These are phyloP conservation scores for Ranitomeya imitator DNA, from an alignment of 2,113 vertebrate species.

Conservation along the genomic window DNA sequence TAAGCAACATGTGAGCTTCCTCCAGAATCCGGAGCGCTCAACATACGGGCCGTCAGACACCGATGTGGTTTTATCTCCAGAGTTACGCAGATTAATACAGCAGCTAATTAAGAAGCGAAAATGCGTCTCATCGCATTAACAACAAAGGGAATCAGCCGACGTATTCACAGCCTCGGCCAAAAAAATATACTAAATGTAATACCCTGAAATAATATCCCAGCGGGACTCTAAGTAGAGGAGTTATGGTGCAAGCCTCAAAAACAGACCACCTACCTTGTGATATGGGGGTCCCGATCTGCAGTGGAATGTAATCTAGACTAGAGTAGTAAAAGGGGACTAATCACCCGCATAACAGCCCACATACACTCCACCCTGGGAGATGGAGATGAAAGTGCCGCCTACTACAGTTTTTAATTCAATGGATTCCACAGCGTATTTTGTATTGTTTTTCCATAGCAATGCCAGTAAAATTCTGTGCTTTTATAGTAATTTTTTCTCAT, in stretches of 20 bases:
- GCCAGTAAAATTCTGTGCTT: too few relatives aligned
- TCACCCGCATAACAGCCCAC: too few relatives aligned
- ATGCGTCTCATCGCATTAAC: slow-evolving; percentile 1
- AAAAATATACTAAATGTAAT: slow-evolving; percentile 21
- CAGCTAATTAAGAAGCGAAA: slow-evolving; percentile 24
- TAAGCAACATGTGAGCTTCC: slow-evolving; percentile 6
- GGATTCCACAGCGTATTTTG: too few relatives aligned
- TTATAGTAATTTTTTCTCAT: too few relatives aligned
- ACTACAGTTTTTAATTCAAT: too few relatives aligned
- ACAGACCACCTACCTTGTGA: neutral
- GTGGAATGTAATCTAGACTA: neutral
- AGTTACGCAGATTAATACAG: slow-evolving; percentile 23
- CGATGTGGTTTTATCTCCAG: slow-evolving; percentile 24
- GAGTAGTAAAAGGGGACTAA: too few relatives aligned
- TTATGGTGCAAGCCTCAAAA: neutral
- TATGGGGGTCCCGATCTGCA: neutral
- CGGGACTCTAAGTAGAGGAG: neutral
- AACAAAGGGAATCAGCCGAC: neutral
- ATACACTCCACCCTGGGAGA: too few relatives aligned
- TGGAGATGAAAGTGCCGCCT: too few relatives aligned
- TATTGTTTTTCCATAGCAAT: too few relatives aligned
- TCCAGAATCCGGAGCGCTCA: neutral
- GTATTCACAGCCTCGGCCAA: neutral
- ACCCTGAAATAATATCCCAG: neutral
- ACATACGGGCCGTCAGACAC: slow-evolving; percentile 11